Evolutionary conservation across 2,797 vertebrate genomes (phyloP), one percentile per base, ranked within the genome.

Genomic region (Hirundo rustica): DNA sequence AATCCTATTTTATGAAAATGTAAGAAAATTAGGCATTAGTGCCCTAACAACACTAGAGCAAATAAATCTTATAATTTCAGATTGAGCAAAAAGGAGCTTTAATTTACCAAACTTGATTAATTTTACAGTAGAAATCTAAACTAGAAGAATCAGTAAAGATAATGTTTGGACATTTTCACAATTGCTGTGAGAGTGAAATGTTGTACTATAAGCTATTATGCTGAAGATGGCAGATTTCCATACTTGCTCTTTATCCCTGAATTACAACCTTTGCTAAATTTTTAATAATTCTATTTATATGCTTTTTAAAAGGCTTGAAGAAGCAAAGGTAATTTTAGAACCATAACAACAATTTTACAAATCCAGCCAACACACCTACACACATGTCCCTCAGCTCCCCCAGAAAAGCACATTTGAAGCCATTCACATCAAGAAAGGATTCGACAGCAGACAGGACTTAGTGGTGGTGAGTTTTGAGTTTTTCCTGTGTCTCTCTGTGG

Each of bases 301-400:
- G 27, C 6, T 0, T 60, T 60, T 81, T 80, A 29, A 55, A 88
- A 70, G 7, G 4, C 57, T 82, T 90, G 48, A 55, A 85, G 87
- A 94, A 66, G 40, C 50, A 77, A 80, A 85, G 66, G 20, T 88
- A 36, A 10, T 71, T 83, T 65, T 86, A 51, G 61, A 66, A 48
- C 36, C 10, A 3, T 36, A 81, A n/a, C 29, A 77, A 40, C 30
- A 44, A 86, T 34, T 68, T 65, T 1, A 4, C 70, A 85, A 75
- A 42, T 42, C 30, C 70, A 68, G 9, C 25, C 23, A 40, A 34
- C 54, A 53, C n/a, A 30, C 15, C 21, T 51, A 38, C 16, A 17
- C n/a, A 54, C 26, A 15, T 11, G 3, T 58, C 3, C 16, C 5
- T 1, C 2, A 3, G 4, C 14, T 25, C 32, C 7, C 5, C 13